A percentile compares a stretch with the other conserved stretches of the same genome.
These are phyloP conservation scores for Lasioglossum morio DNA, from an alignment of 2,888 invertebrate species.

Conservation along the genomic window DNA sequence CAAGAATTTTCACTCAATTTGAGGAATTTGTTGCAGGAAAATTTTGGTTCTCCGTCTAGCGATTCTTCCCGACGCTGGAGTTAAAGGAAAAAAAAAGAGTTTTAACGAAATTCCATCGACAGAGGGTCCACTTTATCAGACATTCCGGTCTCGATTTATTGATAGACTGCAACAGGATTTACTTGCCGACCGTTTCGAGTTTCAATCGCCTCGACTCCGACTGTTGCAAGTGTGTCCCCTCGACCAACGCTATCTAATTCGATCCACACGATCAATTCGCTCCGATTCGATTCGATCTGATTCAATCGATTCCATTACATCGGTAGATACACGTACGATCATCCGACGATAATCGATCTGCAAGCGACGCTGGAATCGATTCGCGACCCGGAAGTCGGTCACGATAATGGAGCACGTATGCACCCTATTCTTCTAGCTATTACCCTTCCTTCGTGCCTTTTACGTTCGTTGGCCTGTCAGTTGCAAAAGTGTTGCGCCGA, in stretches of 20 bases:
- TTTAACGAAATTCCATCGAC: background rate
- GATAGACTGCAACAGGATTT: slow-evolving; percentile 20
- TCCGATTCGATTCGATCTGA: slow-evolving; percentile 60
- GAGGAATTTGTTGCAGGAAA: background rate
- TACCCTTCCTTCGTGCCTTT: slow-evolving; percentile 18
- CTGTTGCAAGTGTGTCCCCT: slow-evolving; percentile 28
- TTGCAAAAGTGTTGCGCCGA: background rate
- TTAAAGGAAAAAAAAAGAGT: background rate
- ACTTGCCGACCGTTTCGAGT: slow-evolving; percentile 11
- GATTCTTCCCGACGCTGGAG: background rate
- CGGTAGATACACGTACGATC: slow-evolving; percentile 38
- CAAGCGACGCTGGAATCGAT: slow-evolving; percentile 60
- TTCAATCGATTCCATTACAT: slow-evolving; percentile 57
- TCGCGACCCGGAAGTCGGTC: slow-evolving; percentile 60
- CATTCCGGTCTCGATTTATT: slow-evolving; percentile 22
- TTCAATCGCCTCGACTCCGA: slow-evolving; percentile 35
- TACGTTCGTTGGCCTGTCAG: slow-evolving; percentile 35
- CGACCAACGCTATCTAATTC: slow-evolving; percentile 51
- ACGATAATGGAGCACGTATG: slow-evolving; percentile 58
- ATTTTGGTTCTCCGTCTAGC: background rate
- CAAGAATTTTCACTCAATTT: background rate
- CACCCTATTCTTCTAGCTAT: slow-evolving; percentile 23
- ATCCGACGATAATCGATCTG: slow-evolving; percentile 66
- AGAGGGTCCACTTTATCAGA: background rate
- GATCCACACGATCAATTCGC: slow-evolving; percentile 63